Percentiles rank a stretch among this genome's conserved stretches.
Evolutionary conservation across 2,113 vertebrate species (phyloP).

Genomic region (Spea bombifrons): DNA sequence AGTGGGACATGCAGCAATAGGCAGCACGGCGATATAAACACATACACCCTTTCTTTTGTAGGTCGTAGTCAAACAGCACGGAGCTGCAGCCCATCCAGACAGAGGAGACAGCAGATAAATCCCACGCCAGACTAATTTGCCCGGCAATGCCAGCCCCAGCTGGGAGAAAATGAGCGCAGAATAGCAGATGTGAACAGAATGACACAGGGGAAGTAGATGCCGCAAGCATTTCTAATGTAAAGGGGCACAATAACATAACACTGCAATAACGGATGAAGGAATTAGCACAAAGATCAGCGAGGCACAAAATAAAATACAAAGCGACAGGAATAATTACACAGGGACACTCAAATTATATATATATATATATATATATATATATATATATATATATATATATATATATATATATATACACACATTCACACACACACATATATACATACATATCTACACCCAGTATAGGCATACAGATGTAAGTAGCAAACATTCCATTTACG

Average conservation of each 20-base stretch:
- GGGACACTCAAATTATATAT: too few species aligned
- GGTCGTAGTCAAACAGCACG: constrained; percentile 1
- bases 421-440: too few species aligned
- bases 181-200: constrained; percentile 34
- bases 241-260: not conserved
- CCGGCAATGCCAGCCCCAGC: constrained; percentile 41
- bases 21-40: not conserved
- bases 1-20: not conserved
- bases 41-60: not conserved
- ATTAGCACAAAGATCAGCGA: not conserved
- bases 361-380: too few species aligned
- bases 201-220: constrained; percentile 7
- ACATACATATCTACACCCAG: too few species aligned
- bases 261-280: not conserved
- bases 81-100: constrained; percentile 28
- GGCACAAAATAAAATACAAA: not conserved
- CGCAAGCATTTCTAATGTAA: constrained; percentile 3
- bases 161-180: constrained; percentile 40
- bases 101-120: constrained; percentile 38
- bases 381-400: too few species aligned
- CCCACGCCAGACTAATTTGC: constrained; percentile 33
- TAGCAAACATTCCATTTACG: too few species aligned
- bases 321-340: too few species aligned
- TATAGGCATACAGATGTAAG: too few species aligned
- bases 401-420: too few species aligned